Evolutionary conservation across 2,797 vertebrate genomes (phyloP), one percentile per base, ranked within the genome.

Genomic region (Sciaenops ocellatus): DNA sequence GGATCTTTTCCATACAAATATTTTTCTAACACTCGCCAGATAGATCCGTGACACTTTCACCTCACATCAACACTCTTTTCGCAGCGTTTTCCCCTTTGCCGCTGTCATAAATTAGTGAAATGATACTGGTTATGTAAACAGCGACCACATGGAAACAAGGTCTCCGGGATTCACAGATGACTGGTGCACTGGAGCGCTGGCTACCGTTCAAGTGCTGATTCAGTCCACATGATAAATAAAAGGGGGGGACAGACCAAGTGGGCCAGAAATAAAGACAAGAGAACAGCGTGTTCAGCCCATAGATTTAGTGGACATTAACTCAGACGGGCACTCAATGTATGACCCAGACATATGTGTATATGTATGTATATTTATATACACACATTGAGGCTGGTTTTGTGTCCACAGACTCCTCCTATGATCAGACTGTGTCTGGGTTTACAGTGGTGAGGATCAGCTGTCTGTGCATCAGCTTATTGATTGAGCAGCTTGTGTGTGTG

Each of bases 181-280:
- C 74, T 79, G 71, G 76, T 87, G 78, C 71, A 56, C 77, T 76
- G 73, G 71, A 82, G 82, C 46, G n/a, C 76, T 90, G 87, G 84
- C 87, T 34, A 6, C 77, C 52, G 73, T 84, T 90, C 87, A 91
- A 87, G 66, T 85, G 84, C 86, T 89, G 89, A 91, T 80, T 90
- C 89, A 89, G 84, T 78, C 67, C 76, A 78, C 78, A 76, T 72
- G 76, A 87, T 78, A 80, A 87, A 90, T 79, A 82, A 80, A 73
- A 9, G 8, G 34, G 60, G 38, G 70, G 73, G 20, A 73, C 24
- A 60, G 65, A 75, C 1, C 56, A 30, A 54, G 64, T 12, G n/a
- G 73, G 66, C 64, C 72, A 80, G 76, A 79, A 90, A 90, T 76
- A 83, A 82, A 89, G 42, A 41, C 80, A 76, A 73, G 76, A 78